Evolutionary conservation across 2,113 vertebrate genomes (phyloP), one percentile per base, ranked within the genome.

Genomic region (Chunga burmeisteri): DNA sequence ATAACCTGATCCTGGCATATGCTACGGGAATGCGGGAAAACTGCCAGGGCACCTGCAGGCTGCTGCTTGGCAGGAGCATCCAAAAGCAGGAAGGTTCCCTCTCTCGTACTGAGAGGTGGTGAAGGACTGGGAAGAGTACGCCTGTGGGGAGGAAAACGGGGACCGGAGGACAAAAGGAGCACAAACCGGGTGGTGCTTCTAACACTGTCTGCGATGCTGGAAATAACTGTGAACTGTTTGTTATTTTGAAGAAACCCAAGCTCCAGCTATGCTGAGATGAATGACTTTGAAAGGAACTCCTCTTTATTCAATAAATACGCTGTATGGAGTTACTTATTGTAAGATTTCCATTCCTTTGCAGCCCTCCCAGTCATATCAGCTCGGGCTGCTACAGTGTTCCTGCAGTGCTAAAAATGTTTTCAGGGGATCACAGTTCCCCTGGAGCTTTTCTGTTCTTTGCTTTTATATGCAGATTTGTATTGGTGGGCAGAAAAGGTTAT

Each of bases 31-130:
- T 63, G 44, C 44, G 80, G 86, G 81, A 82, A 55, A 66, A 25
- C 23, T 65, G 84, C 81, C 78, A 80, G 36, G 88, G 78, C 91
- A 93, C 91, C 93, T 91, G 89, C 67, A 77, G 71, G 46, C 78
- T 82, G 50, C 36, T 91, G 78, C 68, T 90, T 94, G 77, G 73
- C 68, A 87, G 74, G 32, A 91, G 11, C 36, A 22, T 63, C 55
- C 56, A 47, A 44, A 81, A 75, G 27, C 49, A 32, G 38, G 38
- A 38, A 38, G 15, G 5, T 82, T 95, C 62, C 32, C 30, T 68
- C n/a, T 79, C 81, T 40, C 30, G 68, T 78, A 21, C 32, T 30
- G 46, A 38, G 34, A 40, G 9, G 50, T 63, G 19, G 13, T 73
- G 58, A 82, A 78, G 47, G 72, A 62, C 40, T n/a, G 19, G 56